Evolutionary conservation across 2,888 invertebrate genomes (phyloP).

Genomic region (Pseudanteris insignis): DNA sequence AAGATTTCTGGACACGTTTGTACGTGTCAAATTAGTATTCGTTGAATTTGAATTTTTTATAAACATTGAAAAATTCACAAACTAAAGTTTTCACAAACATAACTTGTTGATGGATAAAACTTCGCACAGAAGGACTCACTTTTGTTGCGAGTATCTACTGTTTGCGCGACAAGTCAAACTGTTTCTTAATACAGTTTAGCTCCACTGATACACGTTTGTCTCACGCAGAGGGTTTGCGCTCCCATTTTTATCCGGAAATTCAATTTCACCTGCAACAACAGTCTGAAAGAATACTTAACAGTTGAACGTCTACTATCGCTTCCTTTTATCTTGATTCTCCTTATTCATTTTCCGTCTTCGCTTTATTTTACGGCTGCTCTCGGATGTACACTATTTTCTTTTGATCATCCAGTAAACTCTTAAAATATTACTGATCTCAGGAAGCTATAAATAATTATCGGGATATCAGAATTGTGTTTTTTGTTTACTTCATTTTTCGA

Average conservation of each 20-base stretch:
- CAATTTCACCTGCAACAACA: slow-evolving; percentile 30
- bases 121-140: no score
- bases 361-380: not conserved
- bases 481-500: no score
- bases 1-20: no score
- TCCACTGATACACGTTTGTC: slow-evolving; percentile 14
- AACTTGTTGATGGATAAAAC: no score
- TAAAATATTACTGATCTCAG: no score
- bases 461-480: no score
- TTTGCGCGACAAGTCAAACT: slow-evolving; percentile 22
- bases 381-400: slow-evolving; percentile 10
- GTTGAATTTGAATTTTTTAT: no score
- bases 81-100: no score
- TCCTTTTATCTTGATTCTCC: slow-evolving; percentile 27
- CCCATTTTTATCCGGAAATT: slow-evolving; percentile 28
- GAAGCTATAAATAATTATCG: no score
- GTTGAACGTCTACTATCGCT: slow-evolving; percentile 20
- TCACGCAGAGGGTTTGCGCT: slow-evolving; percentile 14
- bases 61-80: no score
- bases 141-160: not conserved
- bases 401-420: slow-evolving; percentile 4
- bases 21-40: no score
- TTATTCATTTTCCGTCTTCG: slow-evolving; percentile 4
- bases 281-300: slow-evolving; percentile 40
- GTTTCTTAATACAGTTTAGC: slow-evolving; percentile 31